phyloP scores from a whole-genome alignment of 2,888 invertebrate species.

The Ormyrus nitidulus region DNA sequence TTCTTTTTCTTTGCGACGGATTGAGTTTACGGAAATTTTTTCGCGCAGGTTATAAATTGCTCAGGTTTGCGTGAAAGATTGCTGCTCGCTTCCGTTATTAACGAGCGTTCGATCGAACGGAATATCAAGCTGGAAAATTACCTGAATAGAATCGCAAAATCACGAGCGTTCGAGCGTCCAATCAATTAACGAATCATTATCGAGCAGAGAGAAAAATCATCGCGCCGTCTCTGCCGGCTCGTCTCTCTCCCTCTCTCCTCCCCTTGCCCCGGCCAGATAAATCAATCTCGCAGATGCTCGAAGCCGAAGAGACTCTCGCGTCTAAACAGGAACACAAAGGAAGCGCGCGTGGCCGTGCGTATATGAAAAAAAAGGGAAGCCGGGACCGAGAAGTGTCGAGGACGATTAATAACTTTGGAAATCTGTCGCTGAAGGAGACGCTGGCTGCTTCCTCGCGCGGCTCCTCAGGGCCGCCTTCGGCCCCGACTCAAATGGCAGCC shows the following conservation, averaged over 20 bases:
- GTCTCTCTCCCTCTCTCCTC: constrained; percentile 8
- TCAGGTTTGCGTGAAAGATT: no score
- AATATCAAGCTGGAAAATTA: no score
- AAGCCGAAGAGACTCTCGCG: neutral
- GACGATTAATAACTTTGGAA: constrained; percentile 73
- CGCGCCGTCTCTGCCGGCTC: neutral
- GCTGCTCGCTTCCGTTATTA: no score
- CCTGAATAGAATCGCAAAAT: no score
- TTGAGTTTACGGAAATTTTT: no score
- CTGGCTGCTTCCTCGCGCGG: constrained; percentile 19
- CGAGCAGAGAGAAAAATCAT: neutral
- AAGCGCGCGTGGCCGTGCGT: constrained; percentile 22
- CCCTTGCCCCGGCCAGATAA: constrained; percentile 30
- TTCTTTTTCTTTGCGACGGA: no score
- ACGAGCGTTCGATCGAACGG: no score
- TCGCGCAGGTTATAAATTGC: no score
- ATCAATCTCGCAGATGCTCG: constrained; percentile 52
- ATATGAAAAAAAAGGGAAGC: neutral
- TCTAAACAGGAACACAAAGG: neutral
- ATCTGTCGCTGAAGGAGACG: constrained; percentile 70
- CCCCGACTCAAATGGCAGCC: no score
- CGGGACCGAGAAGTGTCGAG: constrained; percentile 12
- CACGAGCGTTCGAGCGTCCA: neutral
- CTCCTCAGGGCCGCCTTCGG: no score
- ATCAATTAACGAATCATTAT: constrained; percentile 37